phyloP scores from a whole-genome alignment of 2,888 invertebrate genomes.

The Fragum sueziense region DNA sequence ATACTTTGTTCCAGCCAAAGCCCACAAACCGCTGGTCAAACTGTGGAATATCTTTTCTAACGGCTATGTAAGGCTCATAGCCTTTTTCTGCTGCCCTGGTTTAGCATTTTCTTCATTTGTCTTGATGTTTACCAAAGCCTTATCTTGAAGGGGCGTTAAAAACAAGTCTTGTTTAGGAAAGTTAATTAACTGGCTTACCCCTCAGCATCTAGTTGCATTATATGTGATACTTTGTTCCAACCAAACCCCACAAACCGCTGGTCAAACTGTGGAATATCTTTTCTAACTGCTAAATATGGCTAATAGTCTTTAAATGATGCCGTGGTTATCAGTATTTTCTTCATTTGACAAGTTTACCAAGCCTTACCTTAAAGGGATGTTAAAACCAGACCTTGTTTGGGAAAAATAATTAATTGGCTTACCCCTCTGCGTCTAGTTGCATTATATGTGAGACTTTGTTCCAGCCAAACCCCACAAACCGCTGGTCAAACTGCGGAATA shows the following conservation, averaged over 20 bases:
- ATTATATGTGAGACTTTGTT: slow-evolving; percentile 95
- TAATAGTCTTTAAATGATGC: too few relatives aligned
- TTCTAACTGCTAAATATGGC: slow-evolving; percentile 91
- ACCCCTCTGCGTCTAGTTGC: slow-evolving; percentile 91
- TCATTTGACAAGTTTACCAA: too few relatives aligned
- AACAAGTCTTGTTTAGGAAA: too few relatives aligned
- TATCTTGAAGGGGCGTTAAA: too few relatives aligned
- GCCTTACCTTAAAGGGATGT: too few relatives aligned
- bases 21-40: slow-evolving; percentile 95
- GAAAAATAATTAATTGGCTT: slow-evolving; percentile 42
- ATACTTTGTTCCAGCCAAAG: slow-evolving; percentile 98
- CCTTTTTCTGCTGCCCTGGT: too few relatives aligned
- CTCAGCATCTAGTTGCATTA: slow-evolving; percentile 90
- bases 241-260: slow-evolving; percentile 96
- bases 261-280: slow-evolving; percentile 88
- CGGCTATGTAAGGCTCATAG: slow-evolving; percentile 95
- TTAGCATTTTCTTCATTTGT: too few relatives aligned
- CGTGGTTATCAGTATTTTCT: too few relatives aligned
- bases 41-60: slow-evolving; percentile 85
- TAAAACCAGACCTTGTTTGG: too few relatives aligned
- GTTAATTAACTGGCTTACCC: slow-evolving; percentile 83
- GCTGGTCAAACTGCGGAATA: slow-evolving; percentile 89
- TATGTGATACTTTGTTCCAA: slow-evolving; percentile 97
- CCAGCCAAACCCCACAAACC: slow-evolving; percentile 98
- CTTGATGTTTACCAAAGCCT: too few relatives aligned